phyloP scores from a whole-genome alignment of 2,797 vertebrate genomes.

The Hypotaenidia philippensis region DNA sequence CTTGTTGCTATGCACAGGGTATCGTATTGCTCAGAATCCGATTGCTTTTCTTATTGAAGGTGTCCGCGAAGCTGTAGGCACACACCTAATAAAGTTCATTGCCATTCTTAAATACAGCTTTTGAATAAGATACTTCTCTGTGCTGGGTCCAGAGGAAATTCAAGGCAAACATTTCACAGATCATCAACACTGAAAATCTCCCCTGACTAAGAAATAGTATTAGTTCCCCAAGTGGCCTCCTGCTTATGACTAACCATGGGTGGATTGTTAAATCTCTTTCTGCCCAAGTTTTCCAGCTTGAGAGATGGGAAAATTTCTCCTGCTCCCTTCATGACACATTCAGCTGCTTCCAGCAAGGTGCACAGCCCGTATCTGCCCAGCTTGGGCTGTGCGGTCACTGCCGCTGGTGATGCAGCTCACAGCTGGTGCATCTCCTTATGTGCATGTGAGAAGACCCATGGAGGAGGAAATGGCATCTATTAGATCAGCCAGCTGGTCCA shows the following conservation, averaged over 20 bases:
- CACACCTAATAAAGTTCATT: constrained; percentile 58
- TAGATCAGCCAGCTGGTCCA: neutral
- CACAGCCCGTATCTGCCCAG: rapidly evolving
- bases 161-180: constrained; percentile 62
- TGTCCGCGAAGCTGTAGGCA: neutral
- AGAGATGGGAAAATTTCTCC: neutral
- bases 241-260: neutral
- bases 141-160: constrained; percentile 34
- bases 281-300: neutral
- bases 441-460: neutral
- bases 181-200: constrained; percentile 28
- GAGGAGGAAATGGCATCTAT: neutral
- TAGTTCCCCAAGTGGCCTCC: neutral
- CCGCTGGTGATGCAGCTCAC: neutral
- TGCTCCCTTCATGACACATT: neutral
- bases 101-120: constrained; percentile 38
- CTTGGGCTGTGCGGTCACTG: neutral
- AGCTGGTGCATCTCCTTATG: neutral
- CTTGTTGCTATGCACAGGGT: constrained; percentile 63
- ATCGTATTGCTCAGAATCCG: neutral
- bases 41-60: constrained; percentile 37
- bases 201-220: neutral
- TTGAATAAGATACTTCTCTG: constrained; percentile 17
- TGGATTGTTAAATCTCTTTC: neutral
- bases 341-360: neutral